A percentile compares a stretch with the other conserved stretches of the same genome.
Conservation (phyloP, 1,140 invertebrate species). For the Diabrotica undecimpunctata region DNA sequence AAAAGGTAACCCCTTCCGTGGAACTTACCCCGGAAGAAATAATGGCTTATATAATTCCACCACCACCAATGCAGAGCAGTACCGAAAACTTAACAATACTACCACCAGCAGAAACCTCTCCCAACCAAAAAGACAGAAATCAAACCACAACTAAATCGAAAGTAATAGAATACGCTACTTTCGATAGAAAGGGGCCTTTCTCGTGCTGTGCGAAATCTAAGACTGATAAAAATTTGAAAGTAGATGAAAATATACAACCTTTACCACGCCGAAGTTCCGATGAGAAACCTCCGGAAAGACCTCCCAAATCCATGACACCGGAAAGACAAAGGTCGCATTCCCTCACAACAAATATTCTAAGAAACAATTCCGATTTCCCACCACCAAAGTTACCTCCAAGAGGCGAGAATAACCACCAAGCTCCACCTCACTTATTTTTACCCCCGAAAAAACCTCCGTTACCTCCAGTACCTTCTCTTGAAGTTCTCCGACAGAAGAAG, state of each 20-base stretch:
- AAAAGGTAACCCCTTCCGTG: slow-evolving; percentile 61
- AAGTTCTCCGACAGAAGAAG: slow-evolving; percentile 48
- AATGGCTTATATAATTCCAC: slow-evolving; percentile 76
- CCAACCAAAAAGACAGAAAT: background rate
- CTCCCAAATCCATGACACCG: slow-evolving; percentile 58
- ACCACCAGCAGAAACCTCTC: slow-evolving; percentile 7
- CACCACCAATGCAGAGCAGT: slow-evolving; percentile 58
- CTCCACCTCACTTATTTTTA: slow-evolving; percentile 56
- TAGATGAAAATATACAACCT: slow-evolving; percentile 49
- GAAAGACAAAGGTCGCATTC: slow-evolving; percentile 55
- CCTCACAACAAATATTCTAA: slow-evolving; percentile 39
- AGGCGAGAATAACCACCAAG: slow-evolving; percentile 51
- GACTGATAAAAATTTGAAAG: slow-evolving; percentile 42
- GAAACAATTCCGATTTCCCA: slow-evolving; percentile 37
- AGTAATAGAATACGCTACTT: slow-evolving; percentile 63
- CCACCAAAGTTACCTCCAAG: slow-evolving; percentile 56
- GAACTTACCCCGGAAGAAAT: slow-evolving; percentile 74
- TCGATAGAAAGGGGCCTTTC: slow-evolving; percentile 64
- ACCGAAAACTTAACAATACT: slow-evolving; percentile 40
- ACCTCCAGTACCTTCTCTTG: slow-evolving; percentile 64
- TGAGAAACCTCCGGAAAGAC: slow-evolving; percentile 56
- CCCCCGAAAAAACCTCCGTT: slow-evolving; percentile 68
- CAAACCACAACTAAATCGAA: slow-evolving; percentile 27
- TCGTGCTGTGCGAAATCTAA: slow-evolving; percentile 62
- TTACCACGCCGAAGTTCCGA: slow-evolving; percentile 57